Evolutionary conservation across 2,888 invertebrate species (phyloP), one percentile per base, ranked within the genome.

Genomic region (Phoronis australis): DNA sequence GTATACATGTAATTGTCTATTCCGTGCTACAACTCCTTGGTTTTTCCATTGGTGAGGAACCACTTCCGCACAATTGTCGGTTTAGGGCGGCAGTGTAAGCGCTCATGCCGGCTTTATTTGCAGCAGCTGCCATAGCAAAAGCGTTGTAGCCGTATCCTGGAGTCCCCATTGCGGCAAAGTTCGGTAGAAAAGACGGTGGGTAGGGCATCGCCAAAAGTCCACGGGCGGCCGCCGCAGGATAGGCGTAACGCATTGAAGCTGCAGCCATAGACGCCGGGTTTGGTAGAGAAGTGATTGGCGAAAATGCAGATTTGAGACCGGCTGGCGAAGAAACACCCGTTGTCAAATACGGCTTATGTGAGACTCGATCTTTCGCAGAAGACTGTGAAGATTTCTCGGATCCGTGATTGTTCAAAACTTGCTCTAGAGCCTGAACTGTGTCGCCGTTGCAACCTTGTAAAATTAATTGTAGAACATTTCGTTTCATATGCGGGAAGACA

Each of bases 371-470:
- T n/a, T 23, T 45, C 23, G 41, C 38, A 45, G 52, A 22, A 21
- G 50, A 42, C 21, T 37, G 39, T 6, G 39, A 39, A 20, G 39
- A 6, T 25, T 54, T 52, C n/a, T 57, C 56, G n/a, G 61, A 60
- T 22, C 62, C 48, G 52, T 70, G 69, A 45, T 64, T 69, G 54
- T 60, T 68, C 25, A 77, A 62, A 82, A 95, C 85, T 70, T 88
- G 84, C 71, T 95, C 94, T 84, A 95, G 94, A 0, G 94, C 92
- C 61, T 90, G 87, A 0, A 94, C 85, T 0, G 92, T 88, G 72
- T 95, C 93, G 0, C 91, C 91, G 75, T 88, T 85, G 75, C 87
- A 89, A 53, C 88, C 83, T 59, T 88, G 86, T 21, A 95, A 80
- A 40, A 90, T 83, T 3, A 86, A 83, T 73, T 94, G 93, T 1